Percentiles rank a stretch among this genome's conserved stretches.
These are phyloP conservation scores for Amiota minor DNA, from an alignment of 2,888 invertebrate genomes.

Conservation along the genomic window DNA sequence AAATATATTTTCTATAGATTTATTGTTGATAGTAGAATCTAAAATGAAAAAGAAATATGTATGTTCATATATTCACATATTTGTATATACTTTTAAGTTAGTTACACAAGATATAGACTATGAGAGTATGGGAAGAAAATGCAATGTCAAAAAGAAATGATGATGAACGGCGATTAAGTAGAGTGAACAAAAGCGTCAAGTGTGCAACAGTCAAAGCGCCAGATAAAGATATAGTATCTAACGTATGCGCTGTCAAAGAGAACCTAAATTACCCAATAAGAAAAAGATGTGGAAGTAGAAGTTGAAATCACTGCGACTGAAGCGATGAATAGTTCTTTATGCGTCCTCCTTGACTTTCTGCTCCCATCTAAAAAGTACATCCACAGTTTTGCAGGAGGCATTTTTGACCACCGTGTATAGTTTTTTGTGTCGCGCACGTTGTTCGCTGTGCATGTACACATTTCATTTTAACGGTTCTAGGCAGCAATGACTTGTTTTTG, in stretches of 20 bases:
- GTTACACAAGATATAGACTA: constrained; percentile 7
- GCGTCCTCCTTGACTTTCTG: neutral
- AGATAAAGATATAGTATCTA: neutral
- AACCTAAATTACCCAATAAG: constrained; percentile 26
- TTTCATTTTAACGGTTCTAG: constrained; percentile 33
- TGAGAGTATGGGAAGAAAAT: neutral
- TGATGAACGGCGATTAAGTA: constrained; percentile 50
- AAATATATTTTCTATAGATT: too few relatives aligned
- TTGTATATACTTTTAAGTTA: neutral
- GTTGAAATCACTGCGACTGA: constrained; percentile 16
- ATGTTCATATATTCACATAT: too few relatives aligned
- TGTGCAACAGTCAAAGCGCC: neutral
- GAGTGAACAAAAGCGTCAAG: constrained; percentile 42
- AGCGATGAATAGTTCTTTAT: constrained; percentile 7
- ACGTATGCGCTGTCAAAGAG: constrained; percentile 52
- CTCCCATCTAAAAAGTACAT: neutral
- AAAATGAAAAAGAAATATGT: too few relatives aligned
- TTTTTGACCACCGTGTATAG: constrained; percentile 11
- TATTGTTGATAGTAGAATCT: too few relatives aligned
- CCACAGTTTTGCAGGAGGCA: neutral
- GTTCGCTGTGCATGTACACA: constrained; percentile 19
- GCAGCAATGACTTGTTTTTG: constrained; percentile 17
- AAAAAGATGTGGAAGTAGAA: constrained; percentile 1
- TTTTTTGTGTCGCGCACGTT: neutral
- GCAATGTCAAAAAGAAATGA: constrained; percentile 32